Percentiles rank a stretch among this genome's conserved stretches.
Evolutionary conservation across 2,888 invertebrate genomes (phyloP).

Genomic region (Diogma glabrata): DNA sequence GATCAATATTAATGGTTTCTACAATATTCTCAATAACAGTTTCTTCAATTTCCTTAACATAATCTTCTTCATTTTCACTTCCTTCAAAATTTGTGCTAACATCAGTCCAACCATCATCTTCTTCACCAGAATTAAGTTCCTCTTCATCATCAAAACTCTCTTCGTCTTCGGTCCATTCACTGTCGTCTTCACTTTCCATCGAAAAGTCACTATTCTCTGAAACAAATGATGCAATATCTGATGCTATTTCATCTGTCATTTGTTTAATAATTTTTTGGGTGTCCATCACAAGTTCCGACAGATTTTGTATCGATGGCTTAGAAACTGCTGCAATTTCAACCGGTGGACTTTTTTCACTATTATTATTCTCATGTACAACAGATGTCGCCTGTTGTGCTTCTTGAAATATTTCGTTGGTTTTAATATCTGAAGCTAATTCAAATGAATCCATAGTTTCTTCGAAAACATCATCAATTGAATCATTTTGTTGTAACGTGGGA

Average conservation of each 20-base stretch:
- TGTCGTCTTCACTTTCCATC: slow-evolving; percentile 38
- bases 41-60: slow-evolving; percentile 15
- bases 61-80: slow-evolving; percentile 26
- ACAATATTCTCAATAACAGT: slow-evolving; percentile 18
- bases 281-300: slow-evolving; percentile 44
- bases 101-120: slow-evolving; percentile 17
- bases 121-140: slow-evolving; percentile 21
- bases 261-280: slow-evolving; percentile 50
- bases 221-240: slow-evolving; percentile 41
- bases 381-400: background rate
- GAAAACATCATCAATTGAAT: slow-evolving; percentile 5
- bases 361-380: background rate
- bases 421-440: background rate
- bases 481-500: background rate
- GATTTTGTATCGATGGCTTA: slow-evolving; percentile 29
- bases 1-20: too few relatives aligned
- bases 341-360: slow-evolving; percentile 1
- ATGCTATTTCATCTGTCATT: slow-evolving; percentile 53
- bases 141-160: slow-evolving; percentile 23
- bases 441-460: slow-evolving; percentile 2
- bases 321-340: background rate
- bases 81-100: slow-evolving; percentile 27
- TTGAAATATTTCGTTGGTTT: too few relatives aligned
- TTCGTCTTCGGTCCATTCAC: slow-evolving; percentile 39
- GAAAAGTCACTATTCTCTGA: slow-evolving; percentile 25